Evolutionary conservation across 2,797 vertebrate species (phyloP).

Genomic region (Enteromius thamalakanensis): DNA sequence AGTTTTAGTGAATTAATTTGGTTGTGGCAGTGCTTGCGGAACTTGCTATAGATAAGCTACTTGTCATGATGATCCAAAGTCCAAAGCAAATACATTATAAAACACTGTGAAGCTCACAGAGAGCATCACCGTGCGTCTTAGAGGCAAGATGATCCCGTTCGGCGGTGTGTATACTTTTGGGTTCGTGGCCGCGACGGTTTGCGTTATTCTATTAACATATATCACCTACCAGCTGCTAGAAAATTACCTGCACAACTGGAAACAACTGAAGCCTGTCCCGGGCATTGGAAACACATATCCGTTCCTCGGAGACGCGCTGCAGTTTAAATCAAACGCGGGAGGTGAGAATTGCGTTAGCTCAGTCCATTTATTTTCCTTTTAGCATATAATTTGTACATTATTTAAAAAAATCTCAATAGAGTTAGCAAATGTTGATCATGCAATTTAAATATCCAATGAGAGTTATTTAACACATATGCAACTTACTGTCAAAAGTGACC

Average conservation of each 20-base stretch:
- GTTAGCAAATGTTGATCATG: not conserved
- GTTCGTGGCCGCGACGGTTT: slow-evolving; percentile 61
- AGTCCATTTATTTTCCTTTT: not conserved
- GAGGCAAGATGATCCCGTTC: slow-evolving; percentile 62
- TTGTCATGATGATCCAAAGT: slow-evolving; percentile 14
- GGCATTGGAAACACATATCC: slow-evolving; percentile 65
- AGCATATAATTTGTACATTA: no score
- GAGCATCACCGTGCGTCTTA: not conserved
- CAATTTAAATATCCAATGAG: not conserved
- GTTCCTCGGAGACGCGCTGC: slow-evolving; percentile 74
- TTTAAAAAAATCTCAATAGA: not conserved
- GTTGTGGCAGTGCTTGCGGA: not conserved
- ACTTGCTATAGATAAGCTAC: not conserved
- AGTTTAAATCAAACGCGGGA: slow-evolving; percentile 71
- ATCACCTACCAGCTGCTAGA: slow-evolving; percentile 69
- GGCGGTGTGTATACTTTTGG: slow-evolving; percentile 52
- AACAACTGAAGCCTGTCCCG: slow-evolving; percentile 71
- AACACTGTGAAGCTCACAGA: not conserved
- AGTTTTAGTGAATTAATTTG: not conserved
- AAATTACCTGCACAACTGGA: slow-evolving; percentile 73
- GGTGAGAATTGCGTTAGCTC: slow-evolving; percentile 66
- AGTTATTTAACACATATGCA: not conserved
- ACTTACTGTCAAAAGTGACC: not conserved
- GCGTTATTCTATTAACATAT: slow-evolving; percentile 66
- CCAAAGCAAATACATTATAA: not conserved